Percentiles rank a stretch among this genome's conserved stretches.
phyloP scores from a whole-genome alignment of 2,797 vertebrate genomes.

The Sebastes vulpes region DNA sequence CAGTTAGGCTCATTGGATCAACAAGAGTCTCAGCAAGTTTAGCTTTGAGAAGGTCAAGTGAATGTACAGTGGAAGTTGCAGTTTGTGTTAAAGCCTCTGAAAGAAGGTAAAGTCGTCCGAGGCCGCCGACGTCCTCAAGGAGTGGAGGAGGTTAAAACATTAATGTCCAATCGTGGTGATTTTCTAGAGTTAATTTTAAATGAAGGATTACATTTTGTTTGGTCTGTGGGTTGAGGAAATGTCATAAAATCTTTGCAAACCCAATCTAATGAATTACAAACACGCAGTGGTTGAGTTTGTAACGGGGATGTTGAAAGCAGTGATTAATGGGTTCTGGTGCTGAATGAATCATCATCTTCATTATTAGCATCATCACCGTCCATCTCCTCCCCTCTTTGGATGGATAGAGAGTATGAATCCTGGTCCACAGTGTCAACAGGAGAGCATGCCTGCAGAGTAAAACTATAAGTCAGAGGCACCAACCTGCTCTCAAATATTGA shows the following conservation, averaged over 20 bases:
- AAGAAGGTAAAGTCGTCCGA: too few species aligned
- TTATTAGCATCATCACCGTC: neutral
- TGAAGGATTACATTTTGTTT: neutral
- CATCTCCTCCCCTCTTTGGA: neutral
- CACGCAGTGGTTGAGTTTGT: neutral
- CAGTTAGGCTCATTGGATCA: too few species aligned
- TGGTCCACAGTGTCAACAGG: conserved; percentile 14
- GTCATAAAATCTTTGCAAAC: neutral
- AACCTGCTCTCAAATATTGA: conserved; percentile 55
- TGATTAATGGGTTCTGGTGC: neutral
- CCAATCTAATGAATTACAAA: neutral
- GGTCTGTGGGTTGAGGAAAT: neutral
- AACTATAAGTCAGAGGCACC: conserved; percentile 16
- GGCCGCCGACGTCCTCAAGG: too few species aligned
- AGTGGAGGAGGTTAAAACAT: too few species aligned
- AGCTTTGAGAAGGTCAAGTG: too few species aligned
- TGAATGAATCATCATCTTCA: neutral
- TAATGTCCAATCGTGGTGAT: neutral
- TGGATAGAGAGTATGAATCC: conserved; percentile 1
- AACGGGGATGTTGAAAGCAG: neutral
- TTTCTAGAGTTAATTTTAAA: neutral
- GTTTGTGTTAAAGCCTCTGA: too few species aligned
- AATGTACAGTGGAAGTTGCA: too few species aligned
- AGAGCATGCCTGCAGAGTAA: neutral
- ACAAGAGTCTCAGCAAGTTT: too few species aligned